Percentiles rank a stretch among this genome's conserved stretches.
These are phyloP conservation scores for Mormyrus iriodes DNA, from an alignment of 2,113 vertebrate species.

Conservation along the genomic window DNA sequence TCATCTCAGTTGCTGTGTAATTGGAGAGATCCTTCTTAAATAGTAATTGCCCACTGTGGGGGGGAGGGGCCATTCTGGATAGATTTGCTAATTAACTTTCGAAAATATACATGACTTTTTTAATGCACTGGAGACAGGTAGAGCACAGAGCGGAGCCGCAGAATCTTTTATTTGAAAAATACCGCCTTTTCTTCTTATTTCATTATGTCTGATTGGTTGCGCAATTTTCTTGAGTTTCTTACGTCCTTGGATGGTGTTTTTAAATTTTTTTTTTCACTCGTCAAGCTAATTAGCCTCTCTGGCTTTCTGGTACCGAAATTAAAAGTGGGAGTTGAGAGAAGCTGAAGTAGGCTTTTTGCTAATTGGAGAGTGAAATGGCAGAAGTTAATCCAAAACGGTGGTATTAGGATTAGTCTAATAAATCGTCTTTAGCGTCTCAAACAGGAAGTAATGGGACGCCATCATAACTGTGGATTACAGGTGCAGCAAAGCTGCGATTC, in stretches of 20 bases:
- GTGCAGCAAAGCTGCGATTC: slow-evolving; percentile 24
- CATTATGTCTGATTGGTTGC: slow-evolving; percentile 1
- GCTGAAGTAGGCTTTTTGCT: slow-evolving; percentile 38
- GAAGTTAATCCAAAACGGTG: slow-evolving; percentile 35
- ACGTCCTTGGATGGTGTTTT: neutral
- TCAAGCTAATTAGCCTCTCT: slow-evolving; percentile 42
- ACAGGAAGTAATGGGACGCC: neutral
- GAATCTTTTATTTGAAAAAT: slow-evolving; percentile 22
- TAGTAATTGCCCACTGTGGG: slow-evolving; percentile 20
- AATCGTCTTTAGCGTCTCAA: slow-evolving; percentile 34
- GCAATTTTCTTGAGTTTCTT: neutral
- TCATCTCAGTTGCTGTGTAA: slow-evolving; percentile 36
- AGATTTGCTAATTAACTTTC: slow-evolving; percentile 42
- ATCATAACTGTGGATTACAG: neutral
- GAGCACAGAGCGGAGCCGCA: neutral
- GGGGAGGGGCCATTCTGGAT: slow-evolving; percentile 30
- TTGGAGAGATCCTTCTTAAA: slow-evolving; percentile 42
- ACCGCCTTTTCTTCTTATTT: slow-evolving; percentile 20
- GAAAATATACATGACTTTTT: slow-evolving; percentile 29
- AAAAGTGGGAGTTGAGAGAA: slow-evolving; percentile 33
- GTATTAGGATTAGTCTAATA: slow-evolving; percentile 32
- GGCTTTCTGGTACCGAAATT: slow-evolving; percentile 35
- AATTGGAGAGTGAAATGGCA: slow-evolving; percentile 33
- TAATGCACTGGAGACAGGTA: slow-evolving; percentile 28
- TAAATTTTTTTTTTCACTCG: slow-evolving; percentile 22